These are phyloP conservation scores for Heterotis niloticus DNA, from an alignment of 2,113 vertebrate genomes.

Conservation along the genomic window DNA sequence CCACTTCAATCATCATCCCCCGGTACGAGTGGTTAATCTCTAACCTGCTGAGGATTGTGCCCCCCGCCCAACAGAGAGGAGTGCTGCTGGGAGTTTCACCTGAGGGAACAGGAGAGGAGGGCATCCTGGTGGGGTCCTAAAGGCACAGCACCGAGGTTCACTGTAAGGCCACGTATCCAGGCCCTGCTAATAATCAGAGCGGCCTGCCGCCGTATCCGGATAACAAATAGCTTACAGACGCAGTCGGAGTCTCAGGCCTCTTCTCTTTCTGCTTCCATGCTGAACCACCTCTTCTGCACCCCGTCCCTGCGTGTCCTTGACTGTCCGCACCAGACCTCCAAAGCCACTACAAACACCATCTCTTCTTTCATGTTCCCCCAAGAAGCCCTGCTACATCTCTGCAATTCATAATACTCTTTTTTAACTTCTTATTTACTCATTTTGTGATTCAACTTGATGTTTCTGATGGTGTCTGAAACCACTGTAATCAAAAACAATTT, in stretches of 20 bases:
- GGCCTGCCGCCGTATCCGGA: constrained; percentile 1
- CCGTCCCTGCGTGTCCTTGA: not conserved
- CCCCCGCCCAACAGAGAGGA: not conserved
- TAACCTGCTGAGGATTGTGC: constrained; percentile 13
- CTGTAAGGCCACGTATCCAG: constrained; percentile 7
- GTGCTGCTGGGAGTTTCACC: constrained; percentile 23
- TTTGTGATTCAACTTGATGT: not conserved
- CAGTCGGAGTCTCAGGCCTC: not conserved
- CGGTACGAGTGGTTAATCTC: constrained; percentile 24
- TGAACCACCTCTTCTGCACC: not conserved
- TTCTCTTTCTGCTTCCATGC: too few relatives aligned
- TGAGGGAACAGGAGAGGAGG: constrained; percentile 12
- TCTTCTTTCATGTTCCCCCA: not conserved
- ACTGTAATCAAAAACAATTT: not conserved
- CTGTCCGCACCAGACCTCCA: not conserved
- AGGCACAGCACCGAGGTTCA: constrained; percentile 2
- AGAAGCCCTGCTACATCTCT: not conserved
- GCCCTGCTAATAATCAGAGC: constrained; percentile 19
- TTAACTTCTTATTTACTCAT: not conserved
- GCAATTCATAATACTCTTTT: not conserved
- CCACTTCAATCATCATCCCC: constrained; percentile 9
- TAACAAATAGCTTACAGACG: constrained; percentile 17
- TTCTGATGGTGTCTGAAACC: not conserved
- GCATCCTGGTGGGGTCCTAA: not conserved
- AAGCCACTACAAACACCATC: not conserved